Evolutionary conservation across 2,797 vertebrate genomes (phyloP), one percentile per base, ranked within the genome.

Genomic region (Anguilla anguilla): DNA sequence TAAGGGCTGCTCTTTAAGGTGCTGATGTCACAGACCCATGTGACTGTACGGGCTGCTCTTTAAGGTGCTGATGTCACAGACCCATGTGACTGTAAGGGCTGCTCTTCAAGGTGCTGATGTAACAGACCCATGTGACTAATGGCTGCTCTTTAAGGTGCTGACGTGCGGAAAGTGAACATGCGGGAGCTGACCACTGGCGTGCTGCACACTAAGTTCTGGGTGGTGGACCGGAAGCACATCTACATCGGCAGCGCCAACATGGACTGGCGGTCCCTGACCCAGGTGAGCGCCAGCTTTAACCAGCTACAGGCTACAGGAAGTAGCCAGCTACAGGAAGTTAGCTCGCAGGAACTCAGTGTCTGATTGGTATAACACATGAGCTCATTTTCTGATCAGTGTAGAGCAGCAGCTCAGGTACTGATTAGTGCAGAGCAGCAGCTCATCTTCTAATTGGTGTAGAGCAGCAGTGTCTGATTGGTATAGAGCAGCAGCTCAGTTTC

Each of bases 231-330:
- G 93, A 94, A 95, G 17, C 98, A 99, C 89, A 86, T 99, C 91
- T 99, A 97, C 94, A 92, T 99, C 0, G 98, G 98, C 82, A 99
- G 98, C 5, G 97, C 98, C 91, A 99, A 99, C 95, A 99, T 99
- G 98, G 98, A 99, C 95, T 99, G 98, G 98, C 97, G 98, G 46
- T 97, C 98, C 5, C 93, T 99, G 89, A 98, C 98, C 1, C 98
- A 99, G 97, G 97, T 97, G 81, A 59, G 64, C 31, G 49, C 53
- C 69, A 22, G 85, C 87, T 85, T 15, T 88, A 22, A 25, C 46
- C 46, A 22, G 39, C 39, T 43, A 43, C 59, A 4, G 59, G 1
- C 22, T 25, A 7, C 22, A 64, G 22, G 17, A 6, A 64, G 28
- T 19, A 3, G 13, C 15, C 72, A 43, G 39, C 10, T 11, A 74